These are phyloP conservation scores for Drosophila parvula DNA, from an alignment of 1,140 invertebrate species.

Conservation along the genomic window DNA sequence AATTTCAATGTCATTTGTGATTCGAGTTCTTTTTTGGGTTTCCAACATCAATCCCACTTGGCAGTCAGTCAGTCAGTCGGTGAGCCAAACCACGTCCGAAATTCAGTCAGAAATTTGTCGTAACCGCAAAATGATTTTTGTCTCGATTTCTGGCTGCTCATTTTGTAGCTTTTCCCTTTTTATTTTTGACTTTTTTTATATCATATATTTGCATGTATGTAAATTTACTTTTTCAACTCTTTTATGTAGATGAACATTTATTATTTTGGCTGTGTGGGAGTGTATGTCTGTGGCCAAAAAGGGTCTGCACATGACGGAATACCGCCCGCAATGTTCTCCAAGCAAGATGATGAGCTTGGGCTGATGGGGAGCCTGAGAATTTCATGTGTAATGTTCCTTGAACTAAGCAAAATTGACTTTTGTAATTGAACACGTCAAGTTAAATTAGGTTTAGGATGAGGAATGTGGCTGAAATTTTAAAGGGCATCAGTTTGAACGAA, in stretches of 20 bases:
- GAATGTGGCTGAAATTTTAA: neutral
- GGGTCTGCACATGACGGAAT: slow-evolving; percentile 30
- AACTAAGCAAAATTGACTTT: slow-evolving; percentile 26
- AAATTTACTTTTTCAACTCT: slow-evolving; percentile 42
- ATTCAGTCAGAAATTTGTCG: slow-evolving; percentile 21
- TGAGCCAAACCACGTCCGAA: slow-evolving; percentile 7
- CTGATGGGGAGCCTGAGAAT: neutral
- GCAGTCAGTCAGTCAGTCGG: slow-evolving; percentile 17
- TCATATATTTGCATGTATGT: slow-evolving; percentile 22
- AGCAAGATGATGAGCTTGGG: neutral
- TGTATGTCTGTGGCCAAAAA: slow-evolving; percentile 7
- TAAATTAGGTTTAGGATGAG: slow-evolving; percentile 6
- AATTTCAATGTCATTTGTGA: slow-evolving; percentile 35
- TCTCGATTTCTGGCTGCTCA: slow-evolving; percentile 16
- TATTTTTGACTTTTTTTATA: slow-evolving; percentile 10
- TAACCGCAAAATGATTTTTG: slow-evolving; percentile 33
- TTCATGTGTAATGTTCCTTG: slow-evolving; percentile 19
- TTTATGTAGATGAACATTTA: slow-evolving; percentile 26
- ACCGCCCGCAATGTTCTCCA: slow-evolving; percentile 6
- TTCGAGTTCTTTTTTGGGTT: slow-evolving; percentile 18
- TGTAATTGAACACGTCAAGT: slow-evolving; percentile 27
- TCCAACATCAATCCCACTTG: slow-evolving; percentile 11
- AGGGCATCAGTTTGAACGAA: neutral
- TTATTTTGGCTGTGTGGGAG: slow-evolving; percentile 8
- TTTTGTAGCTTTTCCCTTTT: slow-evolving; percentile 9